Base-by-base conservation (phyloP, 2,797 vertebrate species). In the Anguilla anguilla region DNA sequence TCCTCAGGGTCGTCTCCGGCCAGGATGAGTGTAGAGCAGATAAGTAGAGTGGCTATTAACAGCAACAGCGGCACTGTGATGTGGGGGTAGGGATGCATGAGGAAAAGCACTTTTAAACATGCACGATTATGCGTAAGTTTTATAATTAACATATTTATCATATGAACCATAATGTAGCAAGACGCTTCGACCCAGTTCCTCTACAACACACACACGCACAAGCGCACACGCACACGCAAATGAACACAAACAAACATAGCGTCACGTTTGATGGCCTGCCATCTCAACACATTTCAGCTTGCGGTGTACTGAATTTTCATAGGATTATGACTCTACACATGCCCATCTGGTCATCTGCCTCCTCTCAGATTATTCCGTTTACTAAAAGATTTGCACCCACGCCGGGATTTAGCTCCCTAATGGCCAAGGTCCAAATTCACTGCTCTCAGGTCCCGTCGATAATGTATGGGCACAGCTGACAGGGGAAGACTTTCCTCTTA, bases 301-400 rank as follows among this genome's bases (percentile, higher is more conserved):
- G 79, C 79, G 15, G 79, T 49, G 79, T 82, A n/a, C 51, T 51
- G 46, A 51, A 82, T 82, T 82, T 82, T 46, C 79, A 82, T 82
- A 82, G 79, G 39, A 82, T 82, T 82, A 82, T 82, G 46, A 49
- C 79, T n/a, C 4, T 46, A 17, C 79, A 82, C 43, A 46, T 51
- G 79, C 46, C 3, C 46, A 51, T 22, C 79, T 46, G 51, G 79
- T 46, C 79, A 82, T 82, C 46, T 51, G 79, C 13, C 79, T n/a
- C 79, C 25, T 82, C 79, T 82, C 79, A 82, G 79, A 51, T 82
- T 82, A 51, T 46, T 51, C 0, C 10, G 79, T 82, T 82, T 51
- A 82, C 79, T 10, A 10, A 82, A 49, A 51, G 43, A 82, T 49
- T 82, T 82, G 79, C 43, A 10, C 46, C 46, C 22, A 49, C 13